Evolutionary conservation across 2,888 invertebrate species (phyloP).

Genomic region (Lithophane leautieri): DNA sequence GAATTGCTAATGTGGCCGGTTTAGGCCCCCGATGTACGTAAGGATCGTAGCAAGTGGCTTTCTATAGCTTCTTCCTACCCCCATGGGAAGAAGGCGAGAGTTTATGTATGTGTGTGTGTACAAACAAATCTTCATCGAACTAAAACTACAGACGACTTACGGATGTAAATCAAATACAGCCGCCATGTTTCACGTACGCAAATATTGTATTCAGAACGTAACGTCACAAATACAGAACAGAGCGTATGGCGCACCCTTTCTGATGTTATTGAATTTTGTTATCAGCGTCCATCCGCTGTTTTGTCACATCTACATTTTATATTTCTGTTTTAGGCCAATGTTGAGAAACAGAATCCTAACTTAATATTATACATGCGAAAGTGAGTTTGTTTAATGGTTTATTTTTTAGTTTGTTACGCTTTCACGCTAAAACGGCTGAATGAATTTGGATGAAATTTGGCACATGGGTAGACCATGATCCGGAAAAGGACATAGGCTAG

Average conservation of each 20-base stretch:
- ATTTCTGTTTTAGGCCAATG: constrained; percentile 19
- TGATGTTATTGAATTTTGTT: constrained; percentile 51
- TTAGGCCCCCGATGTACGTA: too few relatives aligned
- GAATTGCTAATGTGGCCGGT: too few relatives aligned
- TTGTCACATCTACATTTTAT: constrained; percentile 39
- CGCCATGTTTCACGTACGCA: constrained; percentile 14
- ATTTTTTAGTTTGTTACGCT: too few relatives aligned
- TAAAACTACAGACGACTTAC: constrained; percentile 5
- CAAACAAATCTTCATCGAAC: not conserved
- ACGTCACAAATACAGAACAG: constrained; percentile 28
- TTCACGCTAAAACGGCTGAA: too few relatives aligned
- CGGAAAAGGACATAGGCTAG: too few relatives aligned
- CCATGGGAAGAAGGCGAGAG: too few relatives aligned
- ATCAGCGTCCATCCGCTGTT: constrained; percentile 31
- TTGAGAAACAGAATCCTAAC: constrained; percentile 8
- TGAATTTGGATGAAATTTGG: too few relatives aligned
- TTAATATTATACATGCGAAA: too few relatives aligned
- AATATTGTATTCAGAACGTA: constrained; percentile 46
- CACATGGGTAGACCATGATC: too few relatives aligned
- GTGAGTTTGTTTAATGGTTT: too few relatives aligned
- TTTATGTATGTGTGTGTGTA: not conserved
- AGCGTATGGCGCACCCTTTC: constrained; percentile 42
- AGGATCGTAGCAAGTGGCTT: not conserved
- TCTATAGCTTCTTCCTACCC: too few relatives aligned
- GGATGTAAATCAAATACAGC: constrained; percentile 29